Base-by-base conservation (phyloP, 1,140 invertebrate genomes). In the Vollenhovia emeryi region DNA sequence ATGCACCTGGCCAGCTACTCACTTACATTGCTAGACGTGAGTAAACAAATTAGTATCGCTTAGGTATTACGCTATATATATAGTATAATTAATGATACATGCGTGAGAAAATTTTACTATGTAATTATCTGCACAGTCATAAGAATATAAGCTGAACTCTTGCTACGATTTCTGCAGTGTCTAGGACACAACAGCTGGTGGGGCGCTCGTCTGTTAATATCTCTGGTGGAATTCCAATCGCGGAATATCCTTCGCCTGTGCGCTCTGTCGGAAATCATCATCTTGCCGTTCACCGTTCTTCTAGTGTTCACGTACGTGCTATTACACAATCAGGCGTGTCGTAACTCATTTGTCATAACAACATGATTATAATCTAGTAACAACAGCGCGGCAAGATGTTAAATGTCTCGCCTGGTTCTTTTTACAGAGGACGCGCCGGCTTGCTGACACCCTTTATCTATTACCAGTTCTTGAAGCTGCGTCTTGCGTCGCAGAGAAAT, bases 1-100 rank as follows among this genome's bases (percentile, higher is more conserved):
- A 96, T 99, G 24, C 98, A 99, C 95, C 97, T 98, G 40, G 97
- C 98, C 13, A 98, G 97, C 90, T 99, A 98, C 95, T 98, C 98
- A 30, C 96, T 98, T 45, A 97, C 96, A 48, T 95, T 99, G 24
- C 96, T 99, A 27, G 98, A 99, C 95, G 98, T 99, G 96, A 97
- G 98, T 97, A 95, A 90, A 83, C 18, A 71, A 15, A 18, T 48
- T 33, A 15, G 21, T 64, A 11, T 21, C 24, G 0, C 68, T 80
- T 33, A 33, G n/a, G n/a, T n/a, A n/a, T n/a, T 71, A 8, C 13
- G 3, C 9, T 74, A 30, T 30, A 2, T 27, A 30, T 13, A 43
- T 11, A 43, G n/a, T n/a, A n/a, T n/a, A n/a, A n/a, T n/a, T n/a
- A n/a, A n/a, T 13, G 11, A 11, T 43, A 43, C 43, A 4, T 18